These are phyloP conservation scores for Aphaenogaster ashmeadi DNA, from an alignment of 1,140 invertebrate species.

Conservation along the genomic window DNA sequence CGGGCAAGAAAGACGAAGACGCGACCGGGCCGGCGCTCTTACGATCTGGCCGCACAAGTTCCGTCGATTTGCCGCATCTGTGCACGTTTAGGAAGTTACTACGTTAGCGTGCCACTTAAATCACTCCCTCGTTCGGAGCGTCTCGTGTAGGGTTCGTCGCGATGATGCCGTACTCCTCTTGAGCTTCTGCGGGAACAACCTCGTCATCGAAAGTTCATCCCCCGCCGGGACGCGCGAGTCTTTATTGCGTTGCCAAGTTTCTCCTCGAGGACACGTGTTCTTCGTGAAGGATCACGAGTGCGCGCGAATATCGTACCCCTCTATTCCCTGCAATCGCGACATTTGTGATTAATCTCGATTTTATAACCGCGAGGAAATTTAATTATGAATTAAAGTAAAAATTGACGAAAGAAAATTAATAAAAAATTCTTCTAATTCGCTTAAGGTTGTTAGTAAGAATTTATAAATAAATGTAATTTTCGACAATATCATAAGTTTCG, in stretches of 20 bases:
- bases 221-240: slow-evolving; percentile 69
- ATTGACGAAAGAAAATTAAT: background rate
- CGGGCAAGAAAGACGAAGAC: slow-evolving; percentile 63
- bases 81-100: slow-evolving; percentile 83
- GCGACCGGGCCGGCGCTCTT: slow-evolving; percentile 66
- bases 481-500: background rate
- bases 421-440: background rate
- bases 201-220: slow-evolving; percentile 78
- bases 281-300: slow-evolving; percentile 41
- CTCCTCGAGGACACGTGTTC: slow-evolving; percentile 70
- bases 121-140: slow-evolving; percentile 79
- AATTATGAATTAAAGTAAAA: slow-evolving; percentile 3
- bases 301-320: slow-evolving; percentile 9
- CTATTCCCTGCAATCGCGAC: background rate
- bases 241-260: slow-evolving; percentile 78
- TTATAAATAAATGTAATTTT: background rate
- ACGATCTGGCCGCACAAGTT: slow-evolving; percentile 83
- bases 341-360: slow-evolving; percentile 3
- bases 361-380: background rate
- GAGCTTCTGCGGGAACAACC: slow-evolving; percentile 68
- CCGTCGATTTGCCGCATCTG: slow-evolving; percentile 87
- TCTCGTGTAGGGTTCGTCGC: slow-evolving; percentile 42
- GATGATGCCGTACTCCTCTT: slow-evolving; percentile 58
- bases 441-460: background rate
- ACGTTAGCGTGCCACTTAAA: slow-evolving; percentile 84